phyloP scores from a whole-genome alignment of 2,888 invertebrate species.

The Platycheirus albimanus region DNA sequence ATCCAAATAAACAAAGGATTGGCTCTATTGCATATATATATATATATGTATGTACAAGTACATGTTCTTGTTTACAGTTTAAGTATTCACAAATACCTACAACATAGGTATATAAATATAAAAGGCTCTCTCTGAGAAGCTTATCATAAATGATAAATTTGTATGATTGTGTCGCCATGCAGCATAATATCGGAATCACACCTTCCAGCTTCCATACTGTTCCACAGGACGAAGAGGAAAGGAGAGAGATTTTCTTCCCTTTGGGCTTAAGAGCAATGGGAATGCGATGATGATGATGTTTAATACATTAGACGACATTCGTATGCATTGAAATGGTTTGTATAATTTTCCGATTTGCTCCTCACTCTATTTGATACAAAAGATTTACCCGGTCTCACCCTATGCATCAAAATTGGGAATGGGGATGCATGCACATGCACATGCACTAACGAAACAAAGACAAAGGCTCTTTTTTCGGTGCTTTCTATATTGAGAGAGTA shows the following conservation, averaged over 20 bases:
- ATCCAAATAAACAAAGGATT: slow-evolving; percentile 27
- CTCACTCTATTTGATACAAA: background rate
- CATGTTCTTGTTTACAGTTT: background rate
- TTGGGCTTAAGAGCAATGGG: background rate
- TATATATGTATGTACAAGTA: too few relatives aligned
- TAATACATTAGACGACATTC: slow-evolving; percentile 58
- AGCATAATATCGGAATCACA: slow-evolving; percentile 48
- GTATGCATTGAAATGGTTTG: slow-evolving; percentile 66
- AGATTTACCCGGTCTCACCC: slow-evolving; percentile 3
- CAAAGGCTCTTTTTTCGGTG: slow-evolving; percentile 10
- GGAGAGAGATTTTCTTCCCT: background rate
- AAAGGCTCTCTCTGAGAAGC: background rate
- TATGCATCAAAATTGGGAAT: too few relatives aligned
- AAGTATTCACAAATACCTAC: background rate
- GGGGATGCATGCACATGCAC: too few relatives aligned
- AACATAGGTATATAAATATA: background rate
- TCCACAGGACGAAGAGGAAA: background rate
- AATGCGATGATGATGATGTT: too few relatives aligned
- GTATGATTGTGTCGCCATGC: slow-evolving; percentile 47
- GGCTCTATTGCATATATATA: too few relatives aligned
- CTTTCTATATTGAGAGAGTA: background rate
- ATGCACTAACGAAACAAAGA: slow-evolving; percentile 14
- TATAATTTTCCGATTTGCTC: slow-evolving; percentile 66
- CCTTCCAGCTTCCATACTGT: background rate
- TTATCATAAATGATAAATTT: slow-evolving; percentile 63